Percentiles rank a stretch among this genome's conserved stretches.
Conservation (phyloP, 2,797 vertebrate genomes). For the Halcyon leucocephala region DNA sequence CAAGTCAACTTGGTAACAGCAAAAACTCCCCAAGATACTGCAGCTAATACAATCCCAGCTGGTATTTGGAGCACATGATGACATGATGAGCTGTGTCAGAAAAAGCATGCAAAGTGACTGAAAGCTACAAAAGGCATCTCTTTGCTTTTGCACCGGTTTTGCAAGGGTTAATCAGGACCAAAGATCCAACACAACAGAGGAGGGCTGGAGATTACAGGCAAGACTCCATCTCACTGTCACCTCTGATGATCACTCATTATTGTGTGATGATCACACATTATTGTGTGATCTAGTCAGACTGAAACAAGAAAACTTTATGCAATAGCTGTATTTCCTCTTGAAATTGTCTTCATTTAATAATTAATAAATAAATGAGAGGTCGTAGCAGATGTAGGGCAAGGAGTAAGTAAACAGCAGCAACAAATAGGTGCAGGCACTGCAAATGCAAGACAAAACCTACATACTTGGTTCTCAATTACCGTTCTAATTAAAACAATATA, state of each 20-base stretch:
- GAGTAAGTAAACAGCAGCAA: constrained; percentile 19
- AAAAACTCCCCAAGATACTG: background rate
- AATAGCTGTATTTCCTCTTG: background rate
- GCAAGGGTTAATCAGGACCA: background rate
- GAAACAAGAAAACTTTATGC: background rate
- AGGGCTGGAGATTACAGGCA: background rate
- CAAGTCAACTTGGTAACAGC: background rate
- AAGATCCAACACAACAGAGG: background rate
- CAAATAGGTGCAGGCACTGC: background rate
- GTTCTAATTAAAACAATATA: constrained; percentile 8
- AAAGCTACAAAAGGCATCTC: background rate
- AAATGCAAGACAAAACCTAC: background rate
- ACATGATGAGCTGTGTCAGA: background rate
- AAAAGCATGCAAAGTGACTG: background rate
- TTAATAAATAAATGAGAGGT: background rate
- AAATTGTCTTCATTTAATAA: background rate
- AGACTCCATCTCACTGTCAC: background rate
- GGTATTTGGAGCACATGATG: background rate
- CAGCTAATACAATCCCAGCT: background rate
- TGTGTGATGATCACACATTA: background rate
- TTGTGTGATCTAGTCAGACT: background rate
- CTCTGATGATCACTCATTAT: background rate
- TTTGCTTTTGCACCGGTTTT: background rate
- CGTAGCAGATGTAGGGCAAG: background rate
- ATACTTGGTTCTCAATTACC: background rate